Conservation (phyloP, 2,797 vertebrate species). For the Scolopax bukidnonensis region DNA sequence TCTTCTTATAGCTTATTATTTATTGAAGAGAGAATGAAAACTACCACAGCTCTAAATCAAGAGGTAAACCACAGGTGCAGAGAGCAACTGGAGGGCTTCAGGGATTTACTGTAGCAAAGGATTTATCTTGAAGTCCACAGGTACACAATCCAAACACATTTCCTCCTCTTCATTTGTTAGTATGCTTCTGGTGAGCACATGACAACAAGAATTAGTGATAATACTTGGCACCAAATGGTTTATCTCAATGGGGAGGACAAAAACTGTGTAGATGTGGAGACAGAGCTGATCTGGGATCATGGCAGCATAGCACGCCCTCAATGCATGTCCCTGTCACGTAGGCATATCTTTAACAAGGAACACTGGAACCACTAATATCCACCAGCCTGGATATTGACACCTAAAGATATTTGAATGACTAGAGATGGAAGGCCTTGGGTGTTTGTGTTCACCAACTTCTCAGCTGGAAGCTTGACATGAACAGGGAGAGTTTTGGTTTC, state of each 20-base stretch:
- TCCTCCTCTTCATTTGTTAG: neutral
- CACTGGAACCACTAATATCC: neutral
- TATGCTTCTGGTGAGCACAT: neutral
- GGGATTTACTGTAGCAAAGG: neutral
- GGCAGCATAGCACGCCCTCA: neutral
- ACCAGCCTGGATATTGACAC: neutral
- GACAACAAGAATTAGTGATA: neutral
- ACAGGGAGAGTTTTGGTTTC: neutral
- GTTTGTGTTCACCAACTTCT: neutral
- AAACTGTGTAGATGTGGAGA: neutral
- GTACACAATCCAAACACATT: neutral
- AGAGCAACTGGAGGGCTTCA: neutral
- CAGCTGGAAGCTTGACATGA: neutral
- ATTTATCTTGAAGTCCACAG: neutral
- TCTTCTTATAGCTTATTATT: neutral
- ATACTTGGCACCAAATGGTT: neutral
- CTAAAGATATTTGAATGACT: neutral
- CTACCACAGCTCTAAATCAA: neutral
- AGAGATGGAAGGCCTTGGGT: neutral
- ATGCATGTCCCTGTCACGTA: neutral
- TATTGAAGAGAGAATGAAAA: constrained; percentile 16
- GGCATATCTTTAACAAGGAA: neutral
- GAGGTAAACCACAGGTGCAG: neutral
- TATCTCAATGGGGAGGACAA: neutral
- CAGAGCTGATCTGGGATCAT: neutral